A percentile compares a stretch with the other conserved stretches of the same genome.
Conservation (phyloP, 92 coral and sea anemone species). For the Muricea muricata region DNA sequence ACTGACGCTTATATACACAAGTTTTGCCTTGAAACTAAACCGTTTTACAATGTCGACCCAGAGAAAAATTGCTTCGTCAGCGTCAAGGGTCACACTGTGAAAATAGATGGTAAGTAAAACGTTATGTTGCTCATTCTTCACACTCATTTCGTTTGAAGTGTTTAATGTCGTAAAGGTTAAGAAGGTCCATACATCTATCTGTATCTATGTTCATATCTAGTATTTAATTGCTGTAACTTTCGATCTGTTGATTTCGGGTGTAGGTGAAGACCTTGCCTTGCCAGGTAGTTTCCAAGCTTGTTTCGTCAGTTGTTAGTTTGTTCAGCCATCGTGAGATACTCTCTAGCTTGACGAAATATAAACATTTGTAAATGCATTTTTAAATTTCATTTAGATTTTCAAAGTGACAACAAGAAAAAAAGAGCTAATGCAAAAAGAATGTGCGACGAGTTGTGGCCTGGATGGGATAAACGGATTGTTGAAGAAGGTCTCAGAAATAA, state of each 20-base stretch:
- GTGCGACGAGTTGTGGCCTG: conserved; percentile 15
- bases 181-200: too few species aligned
- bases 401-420: neutral
- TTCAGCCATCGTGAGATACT: too few species aligned
- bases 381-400: conserved; percentile 15
- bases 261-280: too few species aligned
- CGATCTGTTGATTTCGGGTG: too few species aligned
- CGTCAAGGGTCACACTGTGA: neutral
- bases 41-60: conserved; percentile 33
- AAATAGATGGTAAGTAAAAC: conserved; percentile 18
- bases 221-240: too few species aligned
- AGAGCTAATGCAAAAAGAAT: conserved; percentile 7
- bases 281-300: too few species aligned
- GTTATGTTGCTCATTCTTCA: too few species aligned
- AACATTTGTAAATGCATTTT: neutral
- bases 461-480: conserved; percentile 15
- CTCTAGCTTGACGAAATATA: neutral
- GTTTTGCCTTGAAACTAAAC: neutral
- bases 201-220: too few species aligned
- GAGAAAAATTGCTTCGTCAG: conserved; percentile 30
- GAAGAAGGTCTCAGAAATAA: neutral
- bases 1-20: conserved; percentile 27
- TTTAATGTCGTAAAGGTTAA: too few species aligned
- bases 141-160: too few species aligned
- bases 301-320: too few species aligned